Percentiles rank a stretch among this genome's conserved stretches.
Conservation (phyloP, 2,888 invertebrate genomes). For the Linyphia triangularis region DNA sequence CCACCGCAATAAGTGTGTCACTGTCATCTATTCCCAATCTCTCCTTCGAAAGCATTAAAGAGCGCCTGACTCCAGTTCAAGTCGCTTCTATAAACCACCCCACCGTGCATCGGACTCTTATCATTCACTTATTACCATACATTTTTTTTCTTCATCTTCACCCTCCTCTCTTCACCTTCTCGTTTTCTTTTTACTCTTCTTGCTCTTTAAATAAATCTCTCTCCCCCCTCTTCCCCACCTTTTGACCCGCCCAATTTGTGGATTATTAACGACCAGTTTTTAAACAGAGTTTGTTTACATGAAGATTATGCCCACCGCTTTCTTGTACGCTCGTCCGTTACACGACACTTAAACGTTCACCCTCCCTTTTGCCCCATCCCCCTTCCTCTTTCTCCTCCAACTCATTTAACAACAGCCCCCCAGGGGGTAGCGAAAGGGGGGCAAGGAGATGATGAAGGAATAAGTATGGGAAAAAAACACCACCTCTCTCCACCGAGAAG, state of each 20-base stretch:
- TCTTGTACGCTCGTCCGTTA: constrained; percentile 72
- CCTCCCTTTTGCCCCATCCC: constrained; percentile 66
- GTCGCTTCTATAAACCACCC: neutral
- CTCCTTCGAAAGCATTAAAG: constrained; percentile 52
- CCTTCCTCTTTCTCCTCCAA: neutral
- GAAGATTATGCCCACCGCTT: constrained; percentile 73
- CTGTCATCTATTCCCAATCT: constrained; percentile 68
- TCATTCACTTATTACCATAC: constrained; percentile 74
- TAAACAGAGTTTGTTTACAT: constrained; percentile 74
- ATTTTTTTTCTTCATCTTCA: constrained; percentile 14
- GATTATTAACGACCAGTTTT: constrained; percentile 75
- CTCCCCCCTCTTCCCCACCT: neutral
- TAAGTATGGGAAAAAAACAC: neutral
- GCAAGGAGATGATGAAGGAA: neutral
- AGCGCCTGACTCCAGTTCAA: neutral
- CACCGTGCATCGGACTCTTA: constrained; percentile 58
- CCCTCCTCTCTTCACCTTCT: constrained; percentile 5
- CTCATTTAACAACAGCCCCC: constrained; percentile 70
- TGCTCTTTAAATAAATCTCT: constrained; percentile 73
- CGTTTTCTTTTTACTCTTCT: constrained; percentile 34
- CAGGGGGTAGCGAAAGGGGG: neutral
- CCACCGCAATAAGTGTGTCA: constrained; percentile 50
- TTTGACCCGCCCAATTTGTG: constrained; percentile 30
- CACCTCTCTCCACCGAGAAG: too few relatives aligned
- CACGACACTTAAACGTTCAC: constrained; percentile 68